Base-by-base conservation (phyloP, 2,113 vertebrate species). In the Oceanites oceanicus region DNA sequence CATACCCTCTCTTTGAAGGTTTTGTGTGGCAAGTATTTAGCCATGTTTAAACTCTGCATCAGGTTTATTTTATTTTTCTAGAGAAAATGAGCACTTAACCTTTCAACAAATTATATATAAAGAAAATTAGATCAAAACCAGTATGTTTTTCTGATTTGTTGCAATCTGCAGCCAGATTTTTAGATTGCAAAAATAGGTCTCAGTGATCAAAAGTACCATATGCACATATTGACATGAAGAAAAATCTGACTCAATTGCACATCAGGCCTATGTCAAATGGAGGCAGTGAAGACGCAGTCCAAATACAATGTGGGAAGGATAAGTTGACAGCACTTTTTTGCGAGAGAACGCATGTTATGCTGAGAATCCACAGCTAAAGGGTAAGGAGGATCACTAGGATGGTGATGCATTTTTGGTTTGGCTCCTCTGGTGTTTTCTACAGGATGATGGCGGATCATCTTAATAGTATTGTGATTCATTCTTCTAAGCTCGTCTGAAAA, bases 401-500 rank as follows among this genome's bases (percentile, higher is more conserved):
- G n/a, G 62, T 52, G 47, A 16, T 23, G 32, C 2, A 25, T 80
- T 97, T 96, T 75, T 61, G 91, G 86, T 96, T 86, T 92, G 92
- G 92, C 32, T 83, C 49, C 27, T 40, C 5, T 15, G 10, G 3
- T 61, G 34, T 72, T 67, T 56, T 40, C 18, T 7, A 40, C 56
- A 93, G 86, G 78, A 38, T 76, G 90, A 50, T 90, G 94, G 85
- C 85, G 86, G 50, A 32, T 74, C 29, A 26, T 65, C 32, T 72
- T 63, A 68, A n/a, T 32, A 19, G 58, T 19, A 42, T 34, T 1
- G 3, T 14, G 38, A 53, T 58, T 83, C 5, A 26, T 86, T 62
- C 19, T 34, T 95, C 76, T 91, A 88, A 88, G 81, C 90, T 91
- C 68, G 77, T 88, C 44, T 63, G 82, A 93, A 96, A 96, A 95